Base-by-base conservation (phyloP, 2,113 vertebrate species). In the Forbesichthys agassizii region DNA sequence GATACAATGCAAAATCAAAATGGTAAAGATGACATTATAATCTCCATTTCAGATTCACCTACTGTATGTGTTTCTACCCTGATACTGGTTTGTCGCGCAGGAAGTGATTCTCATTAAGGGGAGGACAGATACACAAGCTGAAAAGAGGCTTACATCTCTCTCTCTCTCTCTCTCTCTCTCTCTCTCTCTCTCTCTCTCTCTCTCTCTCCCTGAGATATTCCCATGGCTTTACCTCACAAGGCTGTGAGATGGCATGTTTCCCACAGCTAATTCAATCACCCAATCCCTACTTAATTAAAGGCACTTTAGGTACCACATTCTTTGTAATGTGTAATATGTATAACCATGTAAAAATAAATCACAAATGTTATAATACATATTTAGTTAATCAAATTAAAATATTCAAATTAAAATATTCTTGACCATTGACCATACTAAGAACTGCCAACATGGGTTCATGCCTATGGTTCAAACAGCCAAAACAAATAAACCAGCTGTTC, bases 141-240 rank as follows among this genome's bases (percentile, higher is more conserved):
- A 42, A 83, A 84, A 87, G 79, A 70, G 55, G 82, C 71, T 86
- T 89, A 53, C 42, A 61, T 54, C 58, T 59, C 53, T 68, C 16
- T 5, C 62, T 27, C 63, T 51, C 70, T 36, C 60, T 54, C 55
- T 33, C 49, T 16, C 61, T 33, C 58, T 63, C 61, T 62, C 49
- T 42, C 49, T 51, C 13, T 65, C 49, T 42, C 16, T 8, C 27
- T n/a, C n/a, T 63, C 61, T 62, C 49, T 42, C 49, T 42, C 11
- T n/a, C 33, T 60, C 33, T 42, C 58, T 36, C 58, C 13, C 16
- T 16, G 51, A 72, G 57, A 69, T 33, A 13, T 49, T 66, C 74
- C 78, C 60, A 18, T 48, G 61, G 80, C 71, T 83, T 78, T 73
- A 74, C 58, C 78, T 73, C 46, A 13, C 71, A 72, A 61, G 61